Evolutionary conservation across 2,888 invertebrate species (phyloP).

Genomic region (Sabatieria punctata): DNA sequence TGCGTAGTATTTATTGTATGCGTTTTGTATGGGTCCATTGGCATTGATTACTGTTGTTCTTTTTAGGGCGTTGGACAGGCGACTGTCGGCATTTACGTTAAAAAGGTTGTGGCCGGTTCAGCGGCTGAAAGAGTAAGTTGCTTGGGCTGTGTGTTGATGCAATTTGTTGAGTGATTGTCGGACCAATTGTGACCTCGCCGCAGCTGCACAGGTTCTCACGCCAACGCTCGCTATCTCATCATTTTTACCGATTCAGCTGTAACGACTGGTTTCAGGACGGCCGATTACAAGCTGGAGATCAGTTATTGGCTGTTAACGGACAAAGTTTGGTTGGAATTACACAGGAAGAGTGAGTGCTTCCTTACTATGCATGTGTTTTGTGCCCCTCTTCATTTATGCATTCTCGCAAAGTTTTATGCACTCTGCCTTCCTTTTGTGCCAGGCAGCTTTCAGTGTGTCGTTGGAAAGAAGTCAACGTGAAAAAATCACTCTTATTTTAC

Average conservation of each 20-base stretch:
- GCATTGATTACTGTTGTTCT: too few relatives aligned
- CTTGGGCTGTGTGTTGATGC: not conserved
- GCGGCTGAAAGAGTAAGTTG: constrained; percentile 39
- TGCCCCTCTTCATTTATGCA: not conserved
- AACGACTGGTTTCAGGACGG: constrained; percentile 66
- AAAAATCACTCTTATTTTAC: too few relatives aligned
- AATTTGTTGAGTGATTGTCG: not conserved
- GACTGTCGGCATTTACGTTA: constrained; percentile 88
- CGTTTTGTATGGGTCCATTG: too few relatives aligned
- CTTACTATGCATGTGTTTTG: not conserved
- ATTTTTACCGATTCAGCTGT: too few relatives aligned
- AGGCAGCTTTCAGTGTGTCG: too few relatives aligned
- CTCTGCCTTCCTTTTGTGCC: too few relatives aligned
- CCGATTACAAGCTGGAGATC: constrained; percentile 85
- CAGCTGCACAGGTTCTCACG: too few relatives aligned
- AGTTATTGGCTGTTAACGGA: constrained; percentile 85
- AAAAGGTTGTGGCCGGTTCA: constrained; percentile 75
- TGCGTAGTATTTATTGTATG: too few relatives aligned
- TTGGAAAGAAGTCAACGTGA: too few relatives aligned
- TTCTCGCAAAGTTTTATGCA: too few relatives aligned
- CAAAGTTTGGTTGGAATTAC: constrained; percentile 67
- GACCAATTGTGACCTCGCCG: too few relatives aligned
- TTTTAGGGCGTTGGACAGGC: constrained; percentile 55
- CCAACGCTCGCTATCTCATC: too few relatives aligned
- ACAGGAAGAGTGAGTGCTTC: constrained; percentile 45